phyloP scores from a whole-genome alignment of 2,888 invertebrate genomes.

The Orthosia cruda region DNA sequence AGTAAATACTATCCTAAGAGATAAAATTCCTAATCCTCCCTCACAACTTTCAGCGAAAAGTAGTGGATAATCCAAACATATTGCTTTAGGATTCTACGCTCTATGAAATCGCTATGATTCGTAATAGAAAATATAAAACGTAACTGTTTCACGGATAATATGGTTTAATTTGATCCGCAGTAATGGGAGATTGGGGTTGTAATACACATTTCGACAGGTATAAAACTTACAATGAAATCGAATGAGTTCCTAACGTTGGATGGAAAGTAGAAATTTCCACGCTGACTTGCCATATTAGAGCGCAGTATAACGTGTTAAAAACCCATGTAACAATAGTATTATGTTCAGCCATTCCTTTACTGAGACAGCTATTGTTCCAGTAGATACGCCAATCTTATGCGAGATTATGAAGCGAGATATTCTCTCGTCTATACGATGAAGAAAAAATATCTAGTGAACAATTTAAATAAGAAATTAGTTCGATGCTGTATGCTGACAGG shows the following conservation, averaged over 20 bases:
- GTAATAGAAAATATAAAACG: constrained; percentile 61
- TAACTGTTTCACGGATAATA: constrained; percentile 43
- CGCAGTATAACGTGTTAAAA: constrained; percentile 71
- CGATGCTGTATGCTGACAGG: not conserved
- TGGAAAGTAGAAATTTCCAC: constrained; percentile 63
- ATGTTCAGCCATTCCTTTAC: constrained; percentile 71
- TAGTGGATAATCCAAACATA: constrained; percentile 65
- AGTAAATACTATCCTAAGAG: constrained; percentile 59
- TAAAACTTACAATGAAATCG: constrained; percentile 67
- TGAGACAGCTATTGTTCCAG: constrained; percentile 72
- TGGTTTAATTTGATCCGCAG: constrained; percentile 51
- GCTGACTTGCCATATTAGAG: constrained; percentile 66
- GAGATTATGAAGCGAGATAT: constrained; percentile 64
- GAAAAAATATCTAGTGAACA: constrained; percentile 30
- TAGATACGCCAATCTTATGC: constrained; percentile 69
- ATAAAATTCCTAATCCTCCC: constrained; percentile 63
- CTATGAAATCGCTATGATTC: constrained; percentile 55
- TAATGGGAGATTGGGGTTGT: constrained; percentile 44
- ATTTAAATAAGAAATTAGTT: constrained; percentile 15
- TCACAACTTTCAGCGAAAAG: constrained; percentile 61
- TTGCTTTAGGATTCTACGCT: constrained; percentile 60
- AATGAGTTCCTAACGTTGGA: constrained; percentile 61
- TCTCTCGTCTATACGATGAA: constrained; percentile 51
- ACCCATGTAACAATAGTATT: constrained; percentile 72
- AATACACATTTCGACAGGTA: constrained; percentile 60